These are phyloP conservation scores for Channa argus DNA, from an alignment of 2,113 vertebrate species.

Conservation along the genomic window DNA sequence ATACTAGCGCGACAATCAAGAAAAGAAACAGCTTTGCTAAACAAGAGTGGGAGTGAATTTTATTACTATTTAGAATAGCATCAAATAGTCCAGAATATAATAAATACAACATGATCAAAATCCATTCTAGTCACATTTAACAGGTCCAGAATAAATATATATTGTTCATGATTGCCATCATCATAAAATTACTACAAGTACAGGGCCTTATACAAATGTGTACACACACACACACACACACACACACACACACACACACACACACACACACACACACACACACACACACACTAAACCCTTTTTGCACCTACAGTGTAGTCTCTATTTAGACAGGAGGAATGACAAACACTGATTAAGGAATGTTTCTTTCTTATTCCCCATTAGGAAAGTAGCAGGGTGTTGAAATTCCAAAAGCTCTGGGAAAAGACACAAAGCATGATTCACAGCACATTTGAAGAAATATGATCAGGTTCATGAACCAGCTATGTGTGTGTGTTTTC, in stretches of 20 bases:
- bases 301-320: slow-evolving; percentile 31
- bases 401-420: slow-evolving; percentile 77
- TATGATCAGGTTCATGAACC: slow-evolving; percentile 73
- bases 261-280: background rate
- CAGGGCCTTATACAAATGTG: too few species aligned
- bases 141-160: too few species aligned
- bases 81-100: too few species aligned
- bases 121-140: too few species aligned
- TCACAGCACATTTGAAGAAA: slow-evolving; percentile 80
- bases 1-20: background rate
- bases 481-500: slow-evolving; percentile 62
- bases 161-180: too few species aligned
- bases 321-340: slow-evolving; percentile 34
- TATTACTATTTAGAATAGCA: too few species aligned
- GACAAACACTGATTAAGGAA: slow-evolving; percentile 63
- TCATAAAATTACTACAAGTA: too few species aligned
- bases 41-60: too few species aligned
- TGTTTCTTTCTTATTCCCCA: slow-evolving; percentile 23
- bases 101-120: too few species aligned
- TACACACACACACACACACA: background rate
- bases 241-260: slow-evolving; percentile 1
- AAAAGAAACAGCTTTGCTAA: background rate
- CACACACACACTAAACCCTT: background rate
- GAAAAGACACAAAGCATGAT: slow-evolving; percentile 68
- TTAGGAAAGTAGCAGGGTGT: slow-evolving; percentile 45